These are phyloP conservation scores for Erebia epiphron DNA, from an alignment of 2,888 invertebrate species.

Conservation along the genomic window DNA sequence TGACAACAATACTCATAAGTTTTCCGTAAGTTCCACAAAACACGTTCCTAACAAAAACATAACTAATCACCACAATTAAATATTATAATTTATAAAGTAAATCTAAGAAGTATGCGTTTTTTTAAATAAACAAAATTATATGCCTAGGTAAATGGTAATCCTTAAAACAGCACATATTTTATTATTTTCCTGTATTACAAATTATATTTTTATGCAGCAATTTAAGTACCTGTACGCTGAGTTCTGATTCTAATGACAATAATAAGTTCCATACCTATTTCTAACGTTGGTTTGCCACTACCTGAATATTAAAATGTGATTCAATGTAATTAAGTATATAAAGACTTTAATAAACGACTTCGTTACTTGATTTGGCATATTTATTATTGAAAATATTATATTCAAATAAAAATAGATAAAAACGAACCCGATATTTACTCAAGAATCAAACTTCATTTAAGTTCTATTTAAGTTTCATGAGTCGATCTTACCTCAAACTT, in stretches of 20 bases:
- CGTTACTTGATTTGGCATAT: neutral
- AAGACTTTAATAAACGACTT: neutral
- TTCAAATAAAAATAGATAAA: neutral
- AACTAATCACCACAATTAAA: neutral
- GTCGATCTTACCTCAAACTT: too few species aligned
- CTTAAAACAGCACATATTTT: neutral
- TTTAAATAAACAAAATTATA: neutral
- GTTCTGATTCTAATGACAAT: too few species aligned
- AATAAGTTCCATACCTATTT: neutral
- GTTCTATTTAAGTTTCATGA: too few species aligned
- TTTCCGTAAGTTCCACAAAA: conserved; percentile 21
- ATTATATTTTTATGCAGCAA: too few species aligned
- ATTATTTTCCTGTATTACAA: neutral
- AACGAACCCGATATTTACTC: neutral
- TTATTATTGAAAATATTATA: neutral
- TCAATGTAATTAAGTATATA: neutral
- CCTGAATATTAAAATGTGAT: neutral
- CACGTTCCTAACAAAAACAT: neutral
- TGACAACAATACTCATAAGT: conserved; percentile 33
- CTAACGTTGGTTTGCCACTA: neutral
- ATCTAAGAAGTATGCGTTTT: neutral
- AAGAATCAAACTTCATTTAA: too few species aligned
- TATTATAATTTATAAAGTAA: neutral
- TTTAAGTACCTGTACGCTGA: too few species aligned
- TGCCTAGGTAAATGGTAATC: neutral